Base-by-base conservation (phyloP, 1,140 invertebrate species). In the Drosophila tani region DNA sequence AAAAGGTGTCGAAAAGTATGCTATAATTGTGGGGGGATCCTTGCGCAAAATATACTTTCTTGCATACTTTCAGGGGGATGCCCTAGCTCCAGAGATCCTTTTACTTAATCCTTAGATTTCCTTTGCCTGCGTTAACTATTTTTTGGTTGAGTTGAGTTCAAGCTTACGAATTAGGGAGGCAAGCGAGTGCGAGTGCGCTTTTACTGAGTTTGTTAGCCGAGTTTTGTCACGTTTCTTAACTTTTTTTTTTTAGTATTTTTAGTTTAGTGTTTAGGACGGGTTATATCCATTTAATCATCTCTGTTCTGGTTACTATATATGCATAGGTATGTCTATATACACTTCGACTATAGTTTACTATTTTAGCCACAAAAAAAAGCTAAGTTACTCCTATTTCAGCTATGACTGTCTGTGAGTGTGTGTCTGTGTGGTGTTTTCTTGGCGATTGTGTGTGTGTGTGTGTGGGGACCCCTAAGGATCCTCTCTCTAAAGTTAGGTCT, bases 111-210 rank as follows among this genome's bases (percentile, higher is more conserved):
- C 29, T 49, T 57, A 41, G 41, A 24, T 19, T 49, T 47, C 5
- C 8, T 32, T 32, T 15, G 21, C 17, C 46, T 71, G 69, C 57
- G 69, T 71, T 59, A 70, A 58, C 66, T 71, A 70, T 40, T 57
- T 68, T 35, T 35, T 35, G 32, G 32, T 35, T 35, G 32, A 43
- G 50, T 56, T 69, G 50, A 29, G 43, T 57, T 64, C 29, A 70
- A 32, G 66, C 69, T 56, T 73, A 73, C 35, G 21, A 38, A 50
- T 65, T 68, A 56, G 53, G 53, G 38, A 46, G 63, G 38, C 69
- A 73, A 73, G 69, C 69, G 66, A 59, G 66, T 73, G 69, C 69
- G 53, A 71, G 45, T 73, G 69, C 45, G 56, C 45, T 41, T 47
- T 59, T 59, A 38, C 38, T 21, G 35, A 47, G 58, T 24, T 21